Evolutionary conservation across 2,888 invertebrate genomes (phyloP), one percentile per base, ranked within the genome.

Genomic region (Aethes cnicana): DNA sequence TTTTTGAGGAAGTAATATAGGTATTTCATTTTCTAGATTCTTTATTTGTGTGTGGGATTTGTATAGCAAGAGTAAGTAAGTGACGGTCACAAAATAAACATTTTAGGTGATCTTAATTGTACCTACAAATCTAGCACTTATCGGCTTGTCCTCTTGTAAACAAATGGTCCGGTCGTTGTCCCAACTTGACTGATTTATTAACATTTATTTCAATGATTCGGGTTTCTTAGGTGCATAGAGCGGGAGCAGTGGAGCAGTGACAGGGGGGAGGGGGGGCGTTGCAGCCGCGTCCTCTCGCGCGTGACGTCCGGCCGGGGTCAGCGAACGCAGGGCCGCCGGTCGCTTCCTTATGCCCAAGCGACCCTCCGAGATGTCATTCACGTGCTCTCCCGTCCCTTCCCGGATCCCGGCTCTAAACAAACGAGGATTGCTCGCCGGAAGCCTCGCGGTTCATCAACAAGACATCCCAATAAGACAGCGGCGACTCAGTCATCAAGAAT

Each of bases 291-390:
- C 77, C 81, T 77, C 75, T 85, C 76, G 82, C 81, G 76, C 87
- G 83, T 85, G 81, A 82, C 82, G 81, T 78, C 69, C 66, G 84
- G 79, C 77, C 78, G 85, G 81, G 86, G 86, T 87, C 87, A 82
- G 75, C 78, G 87, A 77, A 81, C 87, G 81, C 76, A 78, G 78
- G 78, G 79, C 81, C 72, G 65, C 57, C 68, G 77, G 74, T 76
- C 75, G 62, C 84, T 84, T 83, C 84, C 84, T 66, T 83, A 69
- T 77, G 70, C 70, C 76, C 77, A 72, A 77, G 69, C 82, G 79
- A 80, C 83, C 84, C 83, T 81, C 69, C 66, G 61, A 79, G 77
- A 81, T 81, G 77, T 81, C 81, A 81, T 77, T 82, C 76, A 75
- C 73, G 73, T 75, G 72, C 69, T 72, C 65, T 56, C 53, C 49